These are phyloP conservation scores for Athripsodes cinereus DNA, from an alignment of 2,888 invertebrate species.

Conservation along the genomic window DNA sequence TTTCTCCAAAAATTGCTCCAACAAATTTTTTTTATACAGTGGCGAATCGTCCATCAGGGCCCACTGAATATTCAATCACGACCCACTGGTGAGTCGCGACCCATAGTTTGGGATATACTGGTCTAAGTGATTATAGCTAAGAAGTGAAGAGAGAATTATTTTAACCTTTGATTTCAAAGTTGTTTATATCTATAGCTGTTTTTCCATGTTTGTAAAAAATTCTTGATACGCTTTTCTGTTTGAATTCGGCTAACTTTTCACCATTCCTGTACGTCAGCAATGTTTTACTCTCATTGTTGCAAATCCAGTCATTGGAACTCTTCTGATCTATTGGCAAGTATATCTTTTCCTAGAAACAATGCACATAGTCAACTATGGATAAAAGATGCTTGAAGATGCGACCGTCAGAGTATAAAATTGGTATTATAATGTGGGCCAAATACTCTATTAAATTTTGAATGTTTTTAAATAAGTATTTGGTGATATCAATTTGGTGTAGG, in stretches of 20 bases:
- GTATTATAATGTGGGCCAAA: not conserved
- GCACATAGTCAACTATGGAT: too few relatives aligned
- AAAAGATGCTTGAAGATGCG: not conserved
- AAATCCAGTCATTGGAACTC: slow-evolving; percentile 9
- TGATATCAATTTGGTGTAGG: too few relatives aligned
- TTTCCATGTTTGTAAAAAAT: slow-evolving; percentile 15
- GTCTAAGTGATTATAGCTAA: too few relatives aligned
- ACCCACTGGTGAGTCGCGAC: too few relatives aligned
- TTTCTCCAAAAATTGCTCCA: too few relatives aligned
- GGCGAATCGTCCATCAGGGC: too few relatives aligned
- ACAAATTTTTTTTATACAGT: too few relatives aligned
- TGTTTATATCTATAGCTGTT: slow-evolving; percentile 8
- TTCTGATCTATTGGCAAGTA: not conserved
- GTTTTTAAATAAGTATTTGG: too few relatives aligned
- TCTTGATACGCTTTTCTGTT: not conserved
- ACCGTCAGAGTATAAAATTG: not conserved
- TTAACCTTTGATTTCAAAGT: slow-evolving; percentile 5
- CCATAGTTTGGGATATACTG: too few relatives aligned
- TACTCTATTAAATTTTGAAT: too few relatives aligned
- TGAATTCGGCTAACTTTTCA: slow-evolving; percentile 8
- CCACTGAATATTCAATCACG: too few relatives aligned
- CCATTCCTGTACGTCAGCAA: slow-evolving; percentile 4
- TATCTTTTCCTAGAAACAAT: slow-evolving; percentile 10
- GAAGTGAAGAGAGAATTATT: not conserved
- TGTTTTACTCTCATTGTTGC: slow-evolving; percentile 3